phyloP scores from a whole-genome alignment of 1,140 invertebrate genomes.

The Melitaea cinxia region DNA sequence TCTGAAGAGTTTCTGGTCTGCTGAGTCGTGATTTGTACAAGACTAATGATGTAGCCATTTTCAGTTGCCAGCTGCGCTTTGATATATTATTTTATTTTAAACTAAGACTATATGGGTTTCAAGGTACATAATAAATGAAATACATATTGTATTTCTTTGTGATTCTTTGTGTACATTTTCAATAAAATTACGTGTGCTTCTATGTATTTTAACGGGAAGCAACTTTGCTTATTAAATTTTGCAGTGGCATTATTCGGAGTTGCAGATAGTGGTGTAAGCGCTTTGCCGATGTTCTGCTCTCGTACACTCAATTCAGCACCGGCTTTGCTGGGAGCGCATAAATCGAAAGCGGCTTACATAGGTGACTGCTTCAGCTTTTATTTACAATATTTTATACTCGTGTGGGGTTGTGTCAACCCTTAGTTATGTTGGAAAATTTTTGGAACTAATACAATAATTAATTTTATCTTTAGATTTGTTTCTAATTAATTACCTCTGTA shows the following conservation, averaged over 20 bases:
- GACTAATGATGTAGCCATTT: conserved; percentile 68
- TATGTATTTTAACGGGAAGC: conserved; percentile 15
- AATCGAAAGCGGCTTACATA: conserved; percentile 59
- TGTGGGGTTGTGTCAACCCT: neutral
- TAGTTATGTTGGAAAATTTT: too few relatives aligned
- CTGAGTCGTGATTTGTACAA: conserved; percentile 61
- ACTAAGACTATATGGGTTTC: neutral
- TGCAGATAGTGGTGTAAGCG: conserved; percentile 39
- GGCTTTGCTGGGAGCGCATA: conserved; percentile 45
- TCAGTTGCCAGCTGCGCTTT: conserved; percentile 40
- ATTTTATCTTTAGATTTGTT: too few relatives aligned
- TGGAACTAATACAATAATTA: too few relatives aligned
- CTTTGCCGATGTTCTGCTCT: conserved; percentile 42
- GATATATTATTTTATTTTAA: conserved; percentile 34
- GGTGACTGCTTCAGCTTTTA: conserved; percentile 49
- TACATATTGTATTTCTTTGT: too few relatives aligned
- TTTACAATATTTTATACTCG: conserved; percentile 33
- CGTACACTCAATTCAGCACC: conserved; percentile 46
- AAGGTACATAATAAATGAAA: too few relatives aligned
- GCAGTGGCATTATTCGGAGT: conserved; percentile 28
- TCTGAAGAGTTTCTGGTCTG: conserved; percentile 61
- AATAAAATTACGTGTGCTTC: neutral
- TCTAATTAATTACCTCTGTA: conserved; percentile 5
- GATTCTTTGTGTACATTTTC: neutral
- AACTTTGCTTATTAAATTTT: conserved; percentile 27